Base-by-base conservation (phyloP, 2,888 invertebrate genomes). In the Metalampra italica region DNA sequence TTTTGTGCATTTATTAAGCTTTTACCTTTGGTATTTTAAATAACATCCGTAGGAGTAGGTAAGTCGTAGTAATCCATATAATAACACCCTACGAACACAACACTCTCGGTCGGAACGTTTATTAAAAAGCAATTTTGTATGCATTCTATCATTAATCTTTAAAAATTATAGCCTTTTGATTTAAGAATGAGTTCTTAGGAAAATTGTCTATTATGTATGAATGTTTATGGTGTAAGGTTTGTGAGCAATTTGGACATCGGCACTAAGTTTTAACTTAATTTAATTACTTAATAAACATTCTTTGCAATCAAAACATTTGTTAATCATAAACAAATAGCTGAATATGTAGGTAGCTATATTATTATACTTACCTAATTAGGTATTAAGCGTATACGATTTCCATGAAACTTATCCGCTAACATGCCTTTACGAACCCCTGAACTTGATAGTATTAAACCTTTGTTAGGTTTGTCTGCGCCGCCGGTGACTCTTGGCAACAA, bases 101-200 rank as follows among this genome's bases (percentile, higher is more conserved):
- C 64, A 68, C 65, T 65, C 68, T 68, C 62, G 57, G 57, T 68
- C 62, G 57, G 57, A 56, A 59, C 63, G 63, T 71, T 71, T 75
- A 80, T 79, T 82, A 78, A 78, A 76, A 74, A 66, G 75, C 76
- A 72, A 79, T 81, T 78, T 73, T 56, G 67, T 68, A 68, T 72
- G 71, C 72, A 76, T 79, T 77, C 70, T 71, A 68, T 70, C 69
- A 69, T 75, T 81, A 76, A 59, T 72, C 67, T 75, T 67, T 66
- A 75, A 68, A 75, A 73, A 77, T 78, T 74, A 75, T 65, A 57
- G 64, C 54, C 57, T 65, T 68, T 61, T 60, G 57, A 40, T 55
- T 56, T 57, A 51, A 64, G 54, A 56, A 56, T 55, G 58, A 56
- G 60, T 59, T 57, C 55, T 55, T 52, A 46, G 55, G 55, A 51